Percentiles rank a stretch among this genome's conserved stretches.
Evolutionary conservation across 2,113 vertebrate genomes (phyloP).

Genomic region (Gnathonemus longibarbis): DNA sequence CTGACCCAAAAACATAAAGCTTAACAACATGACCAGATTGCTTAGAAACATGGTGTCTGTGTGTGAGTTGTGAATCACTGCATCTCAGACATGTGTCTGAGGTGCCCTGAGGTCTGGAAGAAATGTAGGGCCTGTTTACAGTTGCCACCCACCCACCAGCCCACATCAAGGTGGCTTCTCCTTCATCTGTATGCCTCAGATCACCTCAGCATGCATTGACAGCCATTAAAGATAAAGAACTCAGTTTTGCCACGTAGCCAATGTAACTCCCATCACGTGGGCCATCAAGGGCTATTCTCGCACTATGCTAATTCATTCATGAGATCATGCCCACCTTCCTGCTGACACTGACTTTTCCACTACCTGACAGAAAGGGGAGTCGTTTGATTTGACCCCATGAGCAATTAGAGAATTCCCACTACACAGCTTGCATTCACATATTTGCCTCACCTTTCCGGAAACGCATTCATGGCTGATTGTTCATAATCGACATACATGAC

Average conservation of each 20-base stretch:
- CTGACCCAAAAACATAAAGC: not conserved
- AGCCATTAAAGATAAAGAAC: not conserved
- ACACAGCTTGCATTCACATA: not conserved
- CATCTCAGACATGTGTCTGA: not conserved
- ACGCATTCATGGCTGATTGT: not conserved
- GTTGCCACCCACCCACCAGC: not conserved
- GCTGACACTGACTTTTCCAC: not conserved
- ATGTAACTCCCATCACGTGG: not conserved
- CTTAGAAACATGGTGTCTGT: not conserved
- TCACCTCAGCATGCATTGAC: not conserved
- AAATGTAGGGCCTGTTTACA: not conserved
- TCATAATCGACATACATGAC: not conserved
- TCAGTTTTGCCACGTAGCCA: not conserved
- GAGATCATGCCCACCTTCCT: not conserved
- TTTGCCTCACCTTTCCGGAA: not conserved
- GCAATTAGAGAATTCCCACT: not conserved
- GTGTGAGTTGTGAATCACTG: not conserved
- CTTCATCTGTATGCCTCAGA: not conserved
- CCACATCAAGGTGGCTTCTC: not conserved
- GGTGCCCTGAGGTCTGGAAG: not conserved
- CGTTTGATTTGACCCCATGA: not conserved
- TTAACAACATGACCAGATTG: not conserved
- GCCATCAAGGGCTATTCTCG: not conserved
- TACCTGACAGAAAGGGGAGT: too few relatives aligned
- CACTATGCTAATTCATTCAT: not conserved